Base-by-base conservation (phyloP, 2,113 vertebrate genomes). In the Monopterus albus region DNA sequence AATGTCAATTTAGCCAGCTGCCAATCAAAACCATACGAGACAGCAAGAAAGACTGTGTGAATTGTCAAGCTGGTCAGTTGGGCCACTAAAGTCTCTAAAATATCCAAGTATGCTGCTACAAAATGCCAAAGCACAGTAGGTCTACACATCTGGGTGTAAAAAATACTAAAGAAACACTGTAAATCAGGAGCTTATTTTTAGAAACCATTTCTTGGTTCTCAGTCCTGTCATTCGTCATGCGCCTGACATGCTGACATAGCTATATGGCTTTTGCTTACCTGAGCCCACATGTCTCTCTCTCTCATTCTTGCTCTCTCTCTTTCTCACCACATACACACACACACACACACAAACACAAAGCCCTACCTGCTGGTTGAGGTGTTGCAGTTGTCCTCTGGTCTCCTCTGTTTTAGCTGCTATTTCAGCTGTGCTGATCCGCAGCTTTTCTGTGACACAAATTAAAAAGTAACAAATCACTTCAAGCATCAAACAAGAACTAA, bases 301-400 rank as follows among this genome's bases (percentile, higher is more conserved):
- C 17, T n/a, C n/a, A n/a, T n/a, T n/a, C n/a, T n/a, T n/a, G n/a
- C 55, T 40, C 11, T 67, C 28, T 45, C 5, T 60, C 17, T 45
- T 35, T 40, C 35, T 31, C 25, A 26, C 7, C 29, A 17, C 28
- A 29, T 31, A n/a, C 36, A 38, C n/a, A 56, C 23, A 18, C 17
- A 35, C 29, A 33, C 28, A 25, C 43, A 57, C 26, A 61, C 17
- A 17, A 8, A 50, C 25, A 59, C 55, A 55, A 58, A 49, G 14
- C n/a, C 50, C 23, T 82, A 89, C 93, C 93, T 94, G 90, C 75
- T 90, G 91, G 84, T 92, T 84, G 10, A 94, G 90, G 73, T 92
- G 88, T 49, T 12, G 73, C 57, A 93, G 85, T 51, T 93, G 91
- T 71, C 87, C 90, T 58, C 89, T 88, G 55, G 92, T 93, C 56